Base-by-base conservation (phyloP, 2,113 vertebrate species). In the Myiozetetes cayanensis region DNA sequence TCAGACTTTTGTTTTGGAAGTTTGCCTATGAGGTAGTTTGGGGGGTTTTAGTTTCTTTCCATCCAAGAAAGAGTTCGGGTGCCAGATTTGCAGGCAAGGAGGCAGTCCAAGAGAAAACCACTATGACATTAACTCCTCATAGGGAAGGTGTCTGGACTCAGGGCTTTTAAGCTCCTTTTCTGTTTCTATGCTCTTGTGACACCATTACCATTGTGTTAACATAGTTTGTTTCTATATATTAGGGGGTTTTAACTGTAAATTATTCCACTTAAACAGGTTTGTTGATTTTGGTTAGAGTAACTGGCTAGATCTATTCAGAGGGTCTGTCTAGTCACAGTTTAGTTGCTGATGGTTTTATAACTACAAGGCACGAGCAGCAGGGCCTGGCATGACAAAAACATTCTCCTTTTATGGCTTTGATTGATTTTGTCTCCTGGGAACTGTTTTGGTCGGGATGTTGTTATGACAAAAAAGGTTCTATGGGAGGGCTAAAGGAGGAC, bases 341-440 rank as follows among this genome's bases (percentile, higher is more conserved):
- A 58, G 50, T 15, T 75, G 22, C 19, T 62, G 31, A 56, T 3
- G 1, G n/a, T 62, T 92, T 85, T 90, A 31, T 85, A 73, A 83
- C 58, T 58, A 11, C 71, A 80, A 91, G 53, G 27, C 30, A 12
- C 3, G 43, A 86, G 33, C 63, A 74, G 30, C 31, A 70, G 44
- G 35, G 58, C 33, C 56, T 74, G 59, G 20, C 52, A 28, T 61
- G 63, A 96, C 71, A 94, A 87, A 95, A 94, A 7, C 71, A 62
- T 65, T 76, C 72, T 33, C 84, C 53, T 91, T 95, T 93, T 91
- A 74, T 65, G 61, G 75, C 72, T 67, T 83, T 63, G 79, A 96
- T 89, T 80, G 72, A 72, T 94, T 90, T 76, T 62, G 39, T 84
- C 93, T 90, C 47, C 1, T 27, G 83, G 83, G 92, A 83, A 78